Base-by-base conservation (phyloP, 2,888 invertebrate species). In the Pecten maximus region DNA sequence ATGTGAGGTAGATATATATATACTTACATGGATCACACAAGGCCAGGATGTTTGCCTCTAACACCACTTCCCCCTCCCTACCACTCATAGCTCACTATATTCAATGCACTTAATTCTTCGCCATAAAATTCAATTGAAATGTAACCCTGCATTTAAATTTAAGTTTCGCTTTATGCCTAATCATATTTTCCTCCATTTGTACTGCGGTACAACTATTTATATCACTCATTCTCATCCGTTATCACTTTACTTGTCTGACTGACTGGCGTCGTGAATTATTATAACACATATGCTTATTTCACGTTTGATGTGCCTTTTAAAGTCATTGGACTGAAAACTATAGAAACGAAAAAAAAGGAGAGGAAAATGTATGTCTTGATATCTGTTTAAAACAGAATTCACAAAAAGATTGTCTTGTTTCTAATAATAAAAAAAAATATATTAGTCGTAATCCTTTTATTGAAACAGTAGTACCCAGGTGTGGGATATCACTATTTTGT, bases 91-190 rank as follows among this genome's bases (percentile, higher is more conserved):
- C 74, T 74, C 28, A 15, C 35, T 0, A 74, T 74, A 74, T 28
- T 74, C 74, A 74, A 74, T 74, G 74, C 74, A 74, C 74, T 74
- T 74, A 74, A 74, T 74, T 74, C 74, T 74, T 74, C 16, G 35
- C 74, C 74, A 74, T 74, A 74, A 74, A 74, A 74, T 74, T 74
- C 74, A 74, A 74, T 74, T 74, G 74, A 74, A 74, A 74, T 74
- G 74, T 74, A 28, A 74, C 74, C 74, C 74, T 74, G 35, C 74
- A 74, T 74, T 74, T 74, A 74, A 74, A 74, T 74, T 74, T 74
- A 74, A 28, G 74, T 74, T 74, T 74, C 74, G 74, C 74, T 74
- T 74, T 74, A 74, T 74, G 74, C 74, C 74, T 74, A 74, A 74
- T 74, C 74, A 74, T 74, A 74, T 74, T 74, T 74, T 74, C 74